Evolutionary conservation across 2,797 vertebrate species (phyloP).

Genomic region (Etheostoma perlongum): DNA sequence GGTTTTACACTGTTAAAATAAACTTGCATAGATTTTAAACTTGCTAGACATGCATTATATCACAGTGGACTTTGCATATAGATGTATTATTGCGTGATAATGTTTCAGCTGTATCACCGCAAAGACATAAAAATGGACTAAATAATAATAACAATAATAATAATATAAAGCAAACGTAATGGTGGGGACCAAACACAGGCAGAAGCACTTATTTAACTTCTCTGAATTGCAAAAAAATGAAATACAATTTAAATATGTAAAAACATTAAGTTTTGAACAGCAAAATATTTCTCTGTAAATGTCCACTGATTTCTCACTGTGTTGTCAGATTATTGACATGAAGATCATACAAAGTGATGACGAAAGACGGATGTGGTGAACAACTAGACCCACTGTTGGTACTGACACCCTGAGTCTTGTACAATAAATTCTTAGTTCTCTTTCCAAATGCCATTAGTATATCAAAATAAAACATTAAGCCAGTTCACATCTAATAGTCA

Average conservation of each 20-base stretch:
- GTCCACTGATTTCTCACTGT: not conserved
- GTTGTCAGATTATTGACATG: not conserved
- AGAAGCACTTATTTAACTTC: not conserved
- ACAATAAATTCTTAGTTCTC: not conserved
- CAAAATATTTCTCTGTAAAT: not conserved
- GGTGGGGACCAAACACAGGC: not conserved
- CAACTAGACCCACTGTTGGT: not conserved
- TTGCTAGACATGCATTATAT: not conserved
- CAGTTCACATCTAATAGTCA: not conserved
- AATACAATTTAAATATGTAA: not conserved
- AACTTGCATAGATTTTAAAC: not conserved
- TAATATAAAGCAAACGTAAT: not conserved
- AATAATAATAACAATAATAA: too few relatives aligned
- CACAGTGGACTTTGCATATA: not conserved
- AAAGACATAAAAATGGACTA: not conserved
- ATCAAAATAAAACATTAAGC: not conserved
- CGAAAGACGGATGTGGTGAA: not conserved
- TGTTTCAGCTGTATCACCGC: not conserved
- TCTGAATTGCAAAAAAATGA: not conserved
- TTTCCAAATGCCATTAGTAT: not conserved
- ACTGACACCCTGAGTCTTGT: not conserved
- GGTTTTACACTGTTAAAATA: not conserved
- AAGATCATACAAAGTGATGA: slow-evolving; percentile 2
- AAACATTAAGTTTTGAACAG: not conserved
- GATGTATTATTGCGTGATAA: not conserved